Evolutionary conservation across 2,888 invertebrate species (phyloP).

Genomic region (Rhodophaea formosa): DNA sequence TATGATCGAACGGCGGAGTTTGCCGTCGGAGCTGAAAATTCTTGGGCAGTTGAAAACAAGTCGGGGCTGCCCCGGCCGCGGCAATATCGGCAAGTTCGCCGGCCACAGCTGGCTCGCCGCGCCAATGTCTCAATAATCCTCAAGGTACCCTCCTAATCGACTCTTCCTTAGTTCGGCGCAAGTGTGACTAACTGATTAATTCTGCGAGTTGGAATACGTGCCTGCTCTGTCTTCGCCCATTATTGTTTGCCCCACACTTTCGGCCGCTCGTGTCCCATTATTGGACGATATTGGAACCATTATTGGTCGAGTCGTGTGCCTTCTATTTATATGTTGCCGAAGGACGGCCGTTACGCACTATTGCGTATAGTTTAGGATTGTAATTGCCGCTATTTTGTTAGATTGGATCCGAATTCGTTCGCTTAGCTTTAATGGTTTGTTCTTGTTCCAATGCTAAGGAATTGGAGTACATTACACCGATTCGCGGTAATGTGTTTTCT

Average conservation of each 20-base stretch:
- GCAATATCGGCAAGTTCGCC: conserved; percentile 73
- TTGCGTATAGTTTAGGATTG: conserved; percentile 64
- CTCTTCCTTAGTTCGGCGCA: conserved; percentile 76
- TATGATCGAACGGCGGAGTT: conserved; percentile 70
- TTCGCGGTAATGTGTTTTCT: conserved; percentile 24
- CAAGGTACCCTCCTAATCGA: conserved; percentile 79
- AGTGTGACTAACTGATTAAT: conserved; percentile 81
- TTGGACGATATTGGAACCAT: conserved; percentile 72
- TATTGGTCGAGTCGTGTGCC: conserved; percentile 55
- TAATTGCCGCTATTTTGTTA: conserved; percentile 72
- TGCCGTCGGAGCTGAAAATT: conserved; percentile 55
- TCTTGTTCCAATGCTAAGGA: conserved; percentile 43
- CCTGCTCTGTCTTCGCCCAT: conserved; percentile 57
- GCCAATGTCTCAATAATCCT: conserved; percentile 79
- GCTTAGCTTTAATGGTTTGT: conserved; percentile 54
- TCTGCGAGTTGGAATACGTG: conserved; percentile 69
- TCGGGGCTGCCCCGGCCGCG: conserved; percentile 62
- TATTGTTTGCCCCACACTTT: conserved; percentile 72
- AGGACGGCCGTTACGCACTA: conserved; percentile 59
- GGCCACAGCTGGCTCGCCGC: conserved; percentile 73
- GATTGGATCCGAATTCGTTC: conserved; percentile 62
- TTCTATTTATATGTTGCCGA: conserved; percentile 68
- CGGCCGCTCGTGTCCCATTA: conserved; percentile 61
- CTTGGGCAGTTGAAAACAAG: conserved; percentile 74
- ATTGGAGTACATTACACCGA: conserved; percentile 28